These are phyloP conservation scores for Amniataba percoides DNA, from an alignment of 2,797 vertebrate species.

Conservation along the genomic window DNA sequence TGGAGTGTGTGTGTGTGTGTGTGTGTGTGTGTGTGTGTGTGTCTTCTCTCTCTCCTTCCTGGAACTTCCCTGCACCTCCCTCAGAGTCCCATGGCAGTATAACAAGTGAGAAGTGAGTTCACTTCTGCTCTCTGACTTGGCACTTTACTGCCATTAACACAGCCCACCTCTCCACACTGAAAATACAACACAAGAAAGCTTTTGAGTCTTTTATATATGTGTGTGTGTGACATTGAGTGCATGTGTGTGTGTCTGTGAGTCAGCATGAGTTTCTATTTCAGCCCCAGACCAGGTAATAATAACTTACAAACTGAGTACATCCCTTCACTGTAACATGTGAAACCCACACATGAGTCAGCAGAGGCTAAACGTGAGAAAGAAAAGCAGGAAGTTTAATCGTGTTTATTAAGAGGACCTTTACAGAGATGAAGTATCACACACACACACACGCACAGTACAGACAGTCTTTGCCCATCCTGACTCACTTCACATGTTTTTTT, in stretches of 20 bases:
- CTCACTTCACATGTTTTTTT: neutral
- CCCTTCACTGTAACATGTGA: slow-evolving; percentile 4
- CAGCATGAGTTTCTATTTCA: slow-evolving; percentile 56
- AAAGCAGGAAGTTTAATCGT: neutral
- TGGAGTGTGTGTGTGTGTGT: slow-evolving; percentile 32
- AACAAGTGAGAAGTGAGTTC: slow-evolving; percentile 67
- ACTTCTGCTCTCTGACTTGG: slow-evolving; percentile 65
- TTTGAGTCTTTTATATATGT: slow-evolving; percentile 54
- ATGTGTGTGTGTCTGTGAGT: slow-evolving; percentile 44
- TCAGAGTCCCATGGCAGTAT: slow-evolving; percentile 43
- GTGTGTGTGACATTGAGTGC: neutral
- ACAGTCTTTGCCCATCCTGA: neutral
- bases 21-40: slow-evolving; percentile 21
- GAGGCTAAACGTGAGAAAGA: neutral
- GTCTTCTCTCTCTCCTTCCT: slow-evolving; percentile 43
- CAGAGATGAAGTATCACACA: neutral
- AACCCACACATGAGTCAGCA: slow-evolving; percentile 4
- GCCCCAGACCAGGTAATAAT: slow-evolving; percentile 39
- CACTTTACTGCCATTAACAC: slow-evolving; percentile 75
- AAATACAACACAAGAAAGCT: slow-evolving; percentile 75
- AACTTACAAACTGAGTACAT: slow-evolving; percentile 29
- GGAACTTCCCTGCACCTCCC: slow-evolving; percentile 60
- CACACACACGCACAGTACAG: neutral
- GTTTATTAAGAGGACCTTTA: neutral
- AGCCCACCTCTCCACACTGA: slow-evolving; percentile 48